These are phyloP conservation scores for Telenomus remus DNA, from an alignment of 1,140 invertebrate species.

Conservation along the genomic window DNA sequence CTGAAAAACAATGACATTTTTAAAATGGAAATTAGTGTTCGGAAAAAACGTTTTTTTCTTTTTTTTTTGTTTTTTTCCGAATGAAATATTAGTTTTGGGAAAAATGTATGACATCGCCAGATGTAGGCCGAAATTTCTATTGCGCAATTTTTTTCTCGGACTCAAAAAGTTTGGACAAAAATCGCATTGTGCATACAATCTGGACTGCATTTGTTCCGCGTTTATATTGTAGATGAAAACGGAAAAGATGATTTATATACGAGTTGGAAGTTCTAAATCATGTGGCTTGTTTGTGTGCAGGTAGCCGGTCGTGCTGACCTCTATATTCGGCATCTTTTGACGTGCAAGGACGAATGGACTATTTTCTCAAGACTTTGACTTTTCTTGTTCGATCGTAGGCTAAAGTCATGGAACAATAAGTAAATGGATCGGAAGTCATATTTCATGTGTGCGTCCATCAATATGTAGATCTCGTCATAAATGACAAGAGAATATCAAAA, in stretches of 20 bases:
- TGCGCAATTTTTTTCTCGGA: neutral
- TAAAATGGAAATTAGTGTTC: neutral
- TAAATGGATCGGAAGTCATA: conserved; percentile 72
- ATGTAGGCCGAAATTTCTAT: too few relatives aligned
- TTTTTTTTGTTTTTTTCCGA: neutral
- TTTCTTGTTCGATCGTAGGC: conserved; percentile 30
- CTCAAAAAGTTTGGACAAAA: neutral
- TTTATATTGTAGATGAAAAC: neutral
- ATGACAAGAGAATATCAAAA: conserved; percentile 22
- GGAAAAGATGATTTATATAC: neutral
- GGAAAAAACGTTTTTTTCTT: neutral
- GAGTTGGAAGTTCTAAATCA: neutral
- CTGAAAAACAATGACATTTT: neutral
- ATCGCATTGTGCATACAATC: neutral
- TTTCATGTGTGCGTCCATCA: conserved; percentile 55
- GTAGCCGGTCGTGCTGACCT: conserved; percentile 45
- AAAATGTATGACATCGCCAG: too few relatives aligned
- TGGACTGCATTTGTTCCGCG: neutral
- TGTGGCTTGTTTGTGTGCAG: conserved; percentile 24
- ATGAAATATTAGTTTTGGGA: neutral
- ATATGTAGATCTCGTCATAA: conserved; percentile 42
- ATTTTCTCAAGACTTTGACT: conserved; percentile 35
- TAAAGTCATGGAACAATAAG: conserved; percentile 61
- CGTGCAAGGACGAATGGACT: conserved; percentile 32
- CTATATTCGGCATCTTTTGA: conserved; percentile 25